Conservation (phyloP, 2,888 invertebrate species). For the Euproctis similis region DNA sequence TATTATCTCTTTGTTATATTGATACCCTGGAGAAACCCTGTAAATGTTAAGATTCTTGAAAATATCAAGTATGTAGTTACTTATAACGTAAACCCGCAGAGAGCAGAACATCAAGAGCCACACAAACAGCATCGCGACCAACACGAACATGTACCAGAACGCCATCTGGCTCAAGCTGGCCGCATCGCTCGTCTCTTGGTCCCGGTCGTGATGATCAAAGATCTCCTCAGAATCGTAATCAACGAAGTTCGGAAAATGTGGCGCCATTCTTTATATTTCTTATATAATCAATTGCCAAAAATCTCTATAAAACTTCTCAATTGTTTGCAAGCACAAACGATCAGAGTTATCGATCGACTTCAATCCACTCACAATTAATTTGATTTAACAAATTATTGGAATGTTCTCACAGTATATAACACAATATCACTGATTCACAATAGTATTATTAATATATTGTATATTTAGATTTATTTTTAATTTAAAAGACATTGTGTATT, state of each 20-base stretch:
- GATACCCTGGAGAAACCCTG: too few species aligned
- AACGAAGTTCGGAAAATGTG: constrained; percentile 34
- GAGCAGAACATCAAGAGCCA: constrained; percentile 59
- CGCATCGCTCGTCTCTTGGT: constrained; percentile 21
- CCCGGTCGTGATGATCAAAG: constrained; percentile 4
- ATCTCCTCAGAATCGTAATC: constrained; percentile 11
- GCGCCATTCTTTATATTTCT: constrained; percentile 51
- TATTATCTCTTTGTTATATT: too few species aligned
- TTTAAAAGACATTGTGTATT: constrained; percentile 8
- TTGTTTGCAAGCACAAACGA: constrained; percentile 15
- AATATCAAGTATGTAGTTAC: too few species aligned
- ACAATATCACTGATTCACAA: constrained; percentile 8
- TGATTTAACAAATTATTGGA: constrained; percentile 44
- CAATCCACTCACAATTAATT: constrained; percentile 39
- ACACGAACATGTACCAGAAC: constrained; percentile 54
- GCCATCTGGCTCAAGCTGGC: constrained; percentile 39
- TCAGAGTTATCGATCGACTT: constrained; percentile 7
- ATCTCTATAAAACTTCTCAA: constrained; percentile 12
- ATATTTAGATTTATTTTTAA: constrained; percentile 11
- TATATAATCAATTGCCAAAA: background rate
- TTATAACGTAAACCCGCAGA: constrained; percentile 43
- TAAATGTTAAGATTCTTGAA: too few species aligned
- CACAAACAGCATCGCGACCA: constrained; percentile 44
- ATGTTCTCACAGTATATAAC: constrained; percentile 17
- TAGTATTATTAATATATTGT: background rate